Evolutionary conservation across 2,797 vertebrate species (phyloP), one percentile per base, ranked within the genome.

Genomic region (Micromesistius poutassou): DNA sequence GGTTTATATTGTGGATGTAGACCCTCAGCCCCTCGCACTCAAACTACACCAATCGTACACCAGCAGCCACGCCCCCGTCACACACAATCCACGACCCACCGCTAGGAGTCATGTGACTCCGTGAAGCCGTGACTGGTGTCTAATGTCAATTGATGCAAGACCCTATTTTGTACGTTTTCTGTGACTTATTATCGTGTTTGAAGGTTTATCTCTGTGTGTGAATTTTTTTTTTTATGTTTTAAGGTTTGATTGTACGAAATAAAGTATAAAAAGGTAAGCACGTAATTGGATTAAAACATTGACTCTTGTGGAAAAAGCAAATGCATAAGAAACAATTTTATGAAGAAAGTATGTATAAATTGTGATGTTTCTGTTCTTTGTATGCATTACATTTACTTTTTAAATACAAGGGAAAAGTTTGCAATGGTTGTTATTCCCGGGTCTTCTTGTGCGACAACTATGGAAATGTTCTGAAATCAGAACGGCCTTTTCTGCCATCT

Each of bases 211-310:
- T 71, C 7, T 62, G n/a, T 62, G n/a, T 62, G 55, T 33, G 71
- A 72, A 72, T 72, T 16, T 71, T 71, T 25, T 25, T n/a, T 71
- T 71, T 71, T 71, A 71, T 71, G 68, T 16, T 70, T 70, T 71
- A 71, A 30, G 30, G 68, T 71, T 71, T 62, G 55, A 62, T 62
- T n/a, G 55, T 62, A 62, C 19, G n/a, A 62, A 62, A 62, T n/a
- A 62, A 55, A 55, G 46, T 55, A 4, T 55, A 55, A 55, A 55
- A 55, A 55, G 46, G 16, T 55, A 2, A 62, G 55, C 55, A 62
- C 25, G 55, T 62, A 62, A 62, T 62, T 62, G n/a, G 55, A 62
- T 62, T 62, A 25, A 55, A 62, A 62, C 55, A 62, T 62, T 62
- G 22, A 62, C 22, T 62, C 55, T 62, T 62, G 55, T 62, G 40